Conservation (phyloP, 2,888 invertebrate species). For the Spodoptera picta region DNA sequence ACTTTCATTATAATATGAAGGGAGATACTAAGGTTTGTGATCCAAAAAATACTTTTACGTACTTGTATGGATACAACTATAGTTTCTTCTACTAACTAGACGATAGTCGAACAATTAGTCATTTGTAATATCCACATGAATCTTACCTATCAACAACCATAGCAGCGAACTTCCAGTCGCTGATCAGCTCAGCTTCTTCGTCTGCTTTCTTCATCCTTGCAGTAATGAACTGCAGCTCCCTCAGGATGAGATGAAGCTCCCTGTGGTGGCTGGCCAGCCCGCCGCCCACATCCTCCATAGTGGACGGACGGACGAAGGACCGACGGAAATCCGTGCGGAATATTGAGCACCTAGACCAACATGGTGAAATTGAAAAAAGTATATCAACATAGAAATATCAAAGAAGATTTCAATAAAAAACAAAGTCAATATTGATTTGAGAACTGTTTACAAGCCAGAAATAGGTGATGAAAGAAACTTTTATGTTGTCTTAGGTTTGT, state of each 20-base stretch:
- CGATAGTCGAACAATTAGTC: too few relatives aligned
- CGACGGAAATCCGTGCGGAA: conserved; percentile 87
- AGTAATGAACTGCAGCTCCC: conserved; percentile 98
- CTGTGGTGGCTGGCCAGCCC: conserved; percentile 92
- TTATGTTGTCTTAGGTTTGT: too few relatives aligned
- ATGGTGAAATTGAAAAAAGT: conserved; percentile 46
- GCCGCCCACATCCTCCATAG: conserved; percentile 92
- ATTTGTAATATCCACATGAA: background rate
- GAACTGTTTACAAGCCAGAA: background rate
- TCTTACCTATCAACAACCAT: conserved; percentile 97
- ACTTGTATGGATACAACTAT: too few relatives aligned
- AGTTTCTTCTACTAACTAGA: too few relatives aligned
- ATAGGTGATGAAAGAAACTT: too few relatives aligned
- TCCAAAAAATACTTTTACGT: too few relatives aligned
- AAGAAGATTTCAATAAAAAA: conserved; percentile 15
- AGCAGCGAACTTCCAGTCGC: conserved; percentile 99
- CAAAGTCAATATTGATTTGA: conserved; percentile 1
- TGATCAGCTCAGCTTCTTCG: conserved; percentile 96
- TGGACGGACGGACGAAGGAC: conserved; percentile 93
- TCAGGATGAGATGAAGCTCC: conserved; percentile 96
- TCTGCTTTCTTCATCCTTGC: conserved; percentile 98
- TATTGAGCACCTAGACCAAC: conserved; percentile 81
- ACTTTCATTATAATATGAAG: conserved; percentile 17
- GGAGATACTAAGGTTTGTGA: background rate
- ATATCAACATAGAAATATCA: conserved; percentile 39